These are phyloP conservation scores for Drymodes brunneopygia DNA, from an alignment of 2,113 vertebrate genomes.

Conservation along the genomic window DNA sequence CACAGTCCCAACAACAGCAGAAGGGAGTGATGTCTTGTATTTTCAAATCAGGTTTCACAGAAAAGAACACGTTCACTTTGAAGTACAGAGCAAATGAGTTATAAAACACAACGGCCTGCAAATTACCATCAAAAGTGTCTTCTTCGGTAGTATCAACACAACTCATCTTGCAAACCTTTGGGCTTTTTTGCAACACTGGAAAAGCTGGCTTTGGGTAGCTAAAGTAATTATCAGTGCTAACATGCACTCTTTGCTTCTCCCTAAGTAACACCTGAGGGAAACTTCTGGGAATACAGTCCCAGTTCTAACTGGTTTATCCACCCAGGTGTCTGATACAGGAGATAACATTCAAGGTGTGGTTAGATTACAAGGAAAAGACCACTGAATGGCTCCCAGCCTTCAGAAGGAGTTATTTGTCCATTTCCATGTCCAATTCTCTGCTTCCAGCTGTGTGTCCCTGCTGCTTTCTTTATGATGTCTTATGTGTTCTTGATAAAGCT, in stretches of 20 bases:
- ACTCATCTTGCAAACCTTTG: no score
- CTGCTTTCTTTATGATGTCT: neutral
- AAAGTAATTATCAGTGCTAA: neutral
- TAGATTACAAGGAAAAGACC: neutral
- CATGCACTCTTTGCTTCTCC: neutral
- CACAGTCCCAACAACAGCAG: neutral
- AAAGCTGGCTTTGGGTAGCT: neutral
- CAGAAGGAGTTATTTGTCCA: neutral
- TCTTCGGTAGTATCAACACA: neutral
- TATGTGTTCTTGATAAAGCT: neutral
- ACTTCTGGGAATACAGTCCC: neutral
- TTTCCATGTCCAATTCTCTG: neutral
- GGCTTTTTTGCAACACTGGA: neutral
- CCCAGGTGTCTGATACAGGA: neutral
- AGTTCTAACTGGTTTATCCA: neutral
- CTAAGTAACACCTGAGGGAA: neutral
- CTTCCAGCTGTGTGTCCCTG: neutral
- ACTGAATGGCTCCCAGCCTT: neutral
- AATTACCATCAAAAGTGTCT: neutral
- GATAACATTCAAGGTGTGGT: neutral
- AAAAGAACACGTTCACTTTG: neutral
- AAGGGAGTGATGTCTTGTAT: neutral
- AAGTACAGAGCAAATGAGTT: neutral
- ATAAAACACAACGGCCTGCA: fast-evolving
- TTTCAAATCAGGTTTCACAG: neutral